Evolutionary conservation across 2,797 vertebrate species (phyloP), one percentile per base, ranked within the genome.

Genomic region (Anguilla megastoma): DNA sequence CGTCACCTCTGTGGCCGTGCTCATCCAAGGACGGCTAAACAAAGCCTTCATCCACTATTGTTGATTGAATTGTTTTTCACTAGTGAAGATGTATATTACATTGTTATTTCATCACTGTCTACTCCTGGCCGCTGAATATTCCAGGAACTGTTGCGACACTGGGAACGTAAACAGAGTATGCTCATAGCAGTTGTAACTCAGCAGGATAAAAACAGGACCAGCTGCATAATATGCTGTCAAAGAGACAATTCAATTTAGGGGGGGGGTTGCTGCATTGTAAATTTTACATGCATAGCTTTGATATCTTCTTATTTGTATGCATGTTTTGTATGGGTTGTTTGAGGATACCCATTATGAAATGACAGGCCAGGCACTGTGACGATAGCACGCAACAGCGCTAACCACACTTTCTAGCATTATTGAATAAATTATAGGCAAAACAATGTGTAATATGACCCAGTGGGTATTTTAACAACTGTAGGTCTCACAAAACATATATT

Each of bases 1-100:
- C 27, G 8, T 14, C 74, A 79, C 12, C 33, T 76, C 10, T 1
- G 41, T 36, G 14, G 14, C 36, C 14, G 74, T 79, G 33, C 12
- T 50, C 21, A 24, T 50, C 50, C 2, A 50, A 45, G 18, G 45
- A 9, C 48, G 2, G 12, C 74, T 30, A 79, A 79, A 79, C 6
- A 36, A 82, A n/a, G 2, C 45, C 9, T 41, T 48, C 7, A 48
- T 24, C 45, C 48, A 5, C 5, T n/a, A 8, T 82, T 79, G 14
- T 79, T 79, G 33, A 79, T 79, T 48, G 18, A 82, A 82, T 82
- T n/a, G 9, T n/a, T n/a, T 24, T 82, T 48, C 21, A 21, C 7
- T 48, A n/a, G 36, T 76, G 63, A 69, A 69, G 63, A 82, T 80
- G 7, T 21, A n/a, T 82, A 50, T 50, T 82, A 82, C 21, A 82